Evolutionary conservation across 1,140 invertebrate species (phyloP), one percentile per base, ranked within the genome.

Genomic region (Macrocentrus cingulum): DNA sequence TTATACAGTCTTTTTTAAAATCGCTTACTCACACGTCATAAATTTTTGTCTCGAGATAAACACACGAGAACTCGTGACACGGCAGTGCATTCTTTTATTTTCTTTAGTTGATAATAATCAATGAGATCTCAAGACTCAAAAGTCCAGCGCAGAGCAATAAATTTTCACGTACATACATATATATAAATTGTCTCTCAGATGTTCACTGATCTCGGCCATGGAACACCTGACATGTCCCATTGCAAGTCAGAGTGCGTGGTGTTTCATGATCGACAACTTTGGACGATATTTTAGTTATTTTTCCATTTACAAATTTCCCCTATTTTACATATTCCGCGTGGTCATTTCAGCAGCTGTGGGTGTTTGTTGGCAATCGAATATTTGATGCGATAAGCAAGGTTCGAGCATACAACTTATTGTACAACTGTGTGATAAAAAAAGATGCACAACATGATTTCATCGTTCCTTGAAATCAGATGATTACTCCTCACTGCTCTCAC

Each of bases 81-180:
- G 46, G 46, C 25, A 37, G 34, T 51, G 32, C 49, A 51, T 51
- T 19, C 25, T 29, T 29, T 9, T 29, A 3, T 51, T 51, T 36
- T 51, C 39, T 45, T 19, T 46, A 34, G 39, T 22, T 50, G 45
- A 57, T 57, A 57, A 57, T 57, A 57, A 57, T 57, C 55, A 57
- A 57, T 57, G 55, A 8, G 55, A 48, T 57, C 45, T 49, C 46
- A 32, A 23, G 23, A 15, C 8, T 45, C 34, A 44, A 41, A 44
- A 50, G 45, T 15, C 50, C 5, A 52, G 15, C 19, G 18, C 22
- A 22, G 9, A 9, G 9, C 8, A 6, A n/a, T 6, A 34, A 34
- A 6, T 7, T 34, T 34, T 11, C 6, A 6, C 29, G 11, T 34
- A 34, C 11, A 34, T 7, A 34, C 29, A 6, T 34, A 7, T 32